Evolutionary conservation across 2,113 vertebrate genomes (phyloP), one percentile per base, ranked within the genome.

Genomic region (Dromas ardeola): DNA sequence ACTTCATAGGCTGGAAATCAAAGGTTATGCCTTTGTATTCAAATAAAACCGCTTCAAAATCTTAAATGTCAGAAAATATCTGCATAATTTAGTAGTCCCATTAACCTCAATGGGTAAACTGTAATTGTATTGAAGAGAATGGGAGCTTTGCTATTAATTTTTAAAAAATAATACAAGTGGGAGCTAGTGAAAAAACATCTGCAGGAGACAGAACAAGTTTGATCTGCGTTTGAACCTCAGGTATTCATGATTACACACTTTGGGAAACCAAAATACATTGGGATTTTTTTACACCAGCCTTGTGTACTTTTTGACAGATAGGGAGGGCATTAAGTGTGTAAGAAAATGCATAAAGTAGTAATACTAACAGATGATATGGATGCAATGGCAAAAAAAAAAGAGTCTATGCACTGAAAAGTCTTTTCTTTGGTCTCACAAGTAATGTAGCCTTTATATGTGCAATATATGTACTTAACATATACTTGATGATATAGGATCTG

Each of bases 251-350:
- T 86, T 77, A 20, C 0, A 2, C 5, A 19, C 16, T 43, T 59
- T 65, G 4, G 8, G 13, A 83, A 43, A 43, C 0, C 5, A 92
- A 62, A 83, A 42, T 63, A 50, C 72, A 9, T 1, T 38, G 4
- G 2, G 0, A 0, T 2, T 36, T 67, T 67, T 49, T 62, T 14
- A 58, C 30, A 56, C 10, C 10, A 53, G 10, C 0, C 2, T 9
- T 12, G 3, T 30, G 2, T 36, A 29, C 2, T 36, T 74, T 66
- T 72, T 53, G 40, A 53, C 13, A 78, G 7, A 23, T 4, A 32
- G 4, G 1, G 8, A 56, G 10, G 25, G 0, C 4, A 59, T 4
- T 61, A 56, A 61, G 10, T 36, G 9, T 49, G 19, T 11, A 65
- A 62, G 73, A 86, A 58, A 3, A 23, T 29, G 4, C 13, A 16